phyloP scores from a whole-genome alignment of 2,888 invertebrate genomes.

The Mythimna impura region DNA sequence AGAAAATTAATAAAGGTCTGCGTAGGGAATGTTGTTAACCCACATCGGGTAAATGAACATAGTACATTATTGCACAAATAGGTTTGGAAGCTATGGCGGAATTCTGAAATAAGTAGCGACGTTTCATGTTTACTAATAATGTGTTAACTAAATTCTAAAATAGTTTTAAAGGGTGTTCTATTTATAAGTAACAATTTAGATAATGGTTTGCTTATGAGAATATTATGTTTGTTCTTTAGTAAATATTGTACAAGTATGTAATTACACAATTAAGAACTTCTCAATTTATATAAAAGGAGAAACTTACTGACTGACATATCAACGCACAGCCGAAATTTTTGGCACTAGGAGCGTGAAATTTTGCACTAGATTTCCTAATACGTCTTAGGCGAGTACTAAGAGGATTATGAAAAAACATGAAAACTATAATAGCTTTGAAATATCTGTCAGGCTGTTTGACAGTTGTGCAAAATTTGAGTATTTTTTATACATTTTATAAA shows the following conservation, averaged over 20 bases:
- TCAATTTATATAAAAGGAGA: too few species aligned
- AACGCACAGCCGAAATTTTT: too few species aligned
- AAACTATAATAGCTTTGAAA: not conserved
- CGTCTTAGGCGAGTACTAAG: too few species aligned
- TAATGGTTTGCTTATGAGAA: not conserved
- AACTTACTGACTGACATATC: too few species aligned
- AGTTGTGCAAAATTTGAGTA: too few species aligned
- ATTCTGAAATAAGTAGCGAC: slow-evolving; percentile 32
- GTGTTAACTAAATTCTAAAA: not conserved
- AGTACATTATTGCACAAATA: slow-evolving; percentile 41
- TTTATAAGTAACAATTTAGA: not conserved
- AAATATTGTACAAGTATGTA: not conserved
- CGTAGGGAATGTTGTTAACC: slow-evolving; percentile 61
- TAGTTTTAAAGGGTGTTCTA: not conserved
- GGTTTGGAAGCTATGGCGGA: slow-evolving; percentile 17
- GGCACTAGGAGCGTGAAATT: too few species aligned
- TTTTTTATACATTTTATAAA: too few species aligned
- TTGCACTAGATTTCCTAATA: too few species aligned
- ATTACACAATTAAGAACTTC: not conserved
- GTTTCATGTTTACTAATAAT: slow-evolving; percentile 20
- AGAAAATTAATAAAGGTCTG: slow-evolving; percentile 63
- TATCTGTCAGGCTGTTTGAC: too few species aligned
- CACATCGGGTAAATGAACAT: slow-evolving; percentile 47
- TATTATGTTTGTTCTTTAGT: not conserved
- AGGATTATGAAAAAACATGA: too few species aligned